Base-by-base conservation (phyloP, 2,888 invertebrate genomes). In the Ashinkailepas kermadecensis region DNA sequence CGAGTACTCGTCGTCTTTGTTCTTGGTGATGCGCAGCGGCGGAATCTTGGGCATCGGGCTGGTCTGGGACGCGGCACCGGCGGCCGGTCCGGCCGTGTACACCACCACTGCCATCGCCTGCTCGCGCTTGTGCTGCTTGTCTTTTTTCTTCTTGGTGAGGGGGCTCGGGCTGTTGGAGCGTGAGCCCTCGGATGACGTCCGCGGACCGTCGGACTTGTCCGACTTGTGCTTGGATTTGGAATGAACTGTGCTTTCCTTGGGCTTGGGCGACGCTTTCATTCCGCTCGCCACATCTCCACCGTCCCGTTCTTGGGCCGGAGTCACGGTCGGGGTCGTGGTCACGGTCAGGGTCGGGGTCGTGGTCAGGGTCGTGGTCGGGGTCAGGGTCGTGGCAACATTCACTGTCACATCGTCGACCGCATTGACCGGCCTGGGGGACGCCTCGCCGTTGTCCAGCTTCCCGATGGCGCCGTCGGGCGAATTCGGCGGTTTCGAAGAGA, bases 1-100 rank as follows among this genome's bases (percentile, higher is more conserved):
- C 58, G 78, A 78, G 78, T 78, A 78, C 57, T 10, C 23, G 23
- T 78, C 57, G 58, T 78, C 78, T 15, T 78, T 78, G 58, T 78
- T 78, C 58, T 78, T 78, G 78, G 78, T 78, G 78, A 78, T 78
- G 23, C 78, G 78, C 58, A 78, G 58, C 11, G 78, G 57, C 12
- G 78, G 78, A 1, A 78, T 78, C 58, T 78, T 78, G 21, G 78
- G 78, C 78, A 78, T 58, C 6, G 74, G 54, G 74, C 74, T 74
- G 74, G 18, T 8, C 54, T 54, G 74, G 2, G 74, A 10, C 54
- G 74, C 18, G 54, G 39, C 54, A 3, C 11, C 23, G 65, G 11
- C n/a, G 0, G n/a, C 10, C n/a, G n/a, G n/a, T 0, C 7, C n/a
- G 8, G 65, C 8, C 11, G 59, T 59, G 59, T 59, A 59, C 12